Evolutionary conservation across 2,888 invertebrate genomes (phyloP).

Genomic region (Melipona beecheii): DNA sequence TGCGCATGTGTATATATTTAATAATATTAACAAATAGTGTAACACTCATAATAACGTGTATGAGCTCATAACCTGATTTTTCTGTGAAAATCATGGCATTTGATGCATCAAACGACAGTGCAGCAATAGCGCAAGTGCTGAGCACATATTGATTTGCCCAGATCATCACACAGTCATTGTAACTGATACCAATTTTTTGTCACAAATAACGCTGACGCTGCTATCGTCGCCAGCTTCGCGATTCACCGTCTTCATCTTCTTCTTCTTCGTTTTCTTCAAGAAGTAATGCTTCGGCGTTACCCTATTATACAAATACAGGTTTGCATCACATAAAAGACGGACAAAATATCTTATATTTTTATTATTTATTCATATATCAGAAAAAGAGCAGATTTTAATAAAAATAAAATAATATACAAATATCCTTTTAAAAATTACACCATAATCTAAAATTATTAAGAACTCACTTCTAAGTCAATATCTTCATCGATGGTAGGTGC

Average conservation of each 20-base stretch:
- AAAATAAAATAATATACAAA: constrained; percentile 2
- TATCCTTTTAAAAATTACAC: not conserved
- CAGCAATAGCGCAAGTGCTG: constrained; percentile 70
- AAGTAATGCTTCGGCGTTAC: constrained; percentile 87
- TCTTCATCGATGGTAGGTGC: constrained; percentile 78
- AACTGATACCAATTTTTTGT: constrained; percentile 73
- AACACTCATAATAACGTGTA: constrained; percentile 80
- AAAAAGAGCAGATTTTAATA: not conserved
- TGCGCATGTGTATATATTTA: constrained; percentile 63
- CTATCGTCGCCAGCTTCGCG: constrained; percentile 96
- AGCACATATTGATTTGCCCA: constrained; percentile 68
- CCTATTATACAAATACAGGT: constrained; percentile 66
- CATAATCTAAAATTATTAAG: not conserved
- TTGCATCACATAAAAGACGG: not conserved
- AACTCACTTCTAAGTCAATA: constrained; percentile 81
- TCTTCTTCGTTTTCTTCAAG: constrained; percentile 94
- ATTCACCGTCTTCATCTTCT: constrained; percentile 93
- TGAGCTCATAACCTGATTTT: constrained; percentile 70
- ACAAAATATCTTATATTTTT: not conserved
- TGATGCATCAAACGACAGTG: constrained; percentile 72
- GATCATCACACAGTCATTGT: constrained; percentile 69
- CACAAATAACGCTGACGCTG: constrained; percentile 76
- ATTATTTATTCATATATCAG: not conserved
- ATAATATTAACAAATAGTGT: constrained; percentile 80
- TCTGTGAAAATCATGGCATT: constrained; percentile 72